Evolutionary conservation across 2,888 invertebrate species (phyloP).

Genomic region (Adela reaumurella): DNA sequence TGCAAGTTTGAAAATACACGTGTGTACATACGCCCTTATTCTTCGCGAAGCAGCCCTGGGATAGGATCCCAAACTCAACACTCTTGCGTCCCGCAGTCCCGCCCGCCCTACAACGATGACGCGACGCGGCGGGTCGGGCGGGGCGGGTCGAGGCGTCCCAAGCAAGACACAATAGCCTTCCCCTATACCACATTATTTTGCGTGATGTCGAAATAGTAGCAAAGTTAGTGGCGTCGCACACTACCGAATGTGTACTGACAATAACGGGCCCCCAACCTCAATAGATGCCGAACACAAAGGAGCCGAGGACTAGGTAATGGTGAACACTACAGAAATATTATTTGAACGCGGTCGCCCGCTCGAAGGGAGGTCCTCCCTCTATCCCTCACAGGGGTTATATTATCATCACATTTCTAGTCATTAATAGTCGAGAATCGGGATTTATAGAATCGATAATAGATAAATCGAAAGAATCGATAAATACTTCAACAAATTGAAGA

Average conservation of each 20-base stretch:
- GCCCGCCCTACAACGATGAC: background rate
- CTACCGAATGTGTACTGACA: conserved; percentile 8
- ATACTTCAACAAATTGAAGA: no score
- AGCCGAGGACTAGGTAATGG: conserved; percentile 54
- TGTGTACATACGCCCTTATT: no score
- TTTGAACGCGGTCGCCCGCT: conserved; percentile 40
- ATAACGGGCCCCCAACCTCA: conserved; percentile 31
- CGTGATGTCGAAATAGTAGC: conserved; percentile 9
- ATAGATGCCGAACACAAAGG: conserved; percentile 50
- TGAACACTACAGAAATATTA: conserved; percentile 51
- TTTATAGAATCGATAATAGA: no score
- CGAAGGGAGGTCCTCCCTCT: conserved; percentile 23
- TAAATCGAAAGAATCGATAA: no score
- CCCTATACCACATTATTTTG: background rate
- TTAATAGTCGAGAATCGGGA: no score
- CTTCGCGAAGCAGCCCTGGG: no score
- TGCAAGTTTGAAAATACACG: no score
- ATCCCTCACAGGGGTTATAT: no score
- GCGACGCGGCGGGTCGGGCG: no score
- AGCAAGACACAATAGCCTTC: background rate
- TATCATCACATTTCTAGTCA: no score
- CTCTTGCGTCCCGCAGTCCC: background rate
- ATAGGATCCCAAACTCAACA: background rate
- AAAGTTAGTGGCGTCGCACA: background rate
- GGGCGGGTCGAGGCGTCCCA: no score